These are phyloP conservation scores for Corythornis cristatus DNA, from an alignment of 2,113 vertebrate species.

Conservation along the genomic window DNA sequence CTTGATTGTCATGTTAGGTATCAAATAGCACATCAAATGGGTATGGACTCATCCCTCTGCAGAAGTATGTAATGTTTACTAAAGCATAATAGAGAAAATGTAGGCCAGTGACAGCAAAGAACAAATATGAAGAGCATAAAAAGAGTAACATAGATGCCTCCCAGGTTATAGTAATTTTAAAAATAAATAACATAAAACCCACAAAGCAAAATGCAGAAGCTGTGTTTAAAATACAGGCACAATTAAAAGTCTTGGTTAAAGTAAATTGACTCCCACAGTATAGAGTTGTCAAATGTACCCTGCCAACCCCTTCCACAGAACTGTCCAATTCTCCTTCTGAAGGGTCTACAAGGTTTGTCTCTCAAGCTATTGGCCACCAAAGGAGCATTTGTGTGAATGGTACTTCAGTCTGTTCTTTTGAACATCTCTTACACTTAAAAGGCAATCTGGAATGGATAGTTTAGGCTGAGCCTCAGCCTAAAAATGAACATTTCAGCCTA, in stretches of 20 bases:
- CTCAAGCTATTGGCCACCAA: not conserved
- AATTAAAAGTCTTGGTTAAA: not conserved
- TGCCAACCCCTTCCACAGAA: not conserved
- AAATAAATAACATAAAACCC: not conserved
- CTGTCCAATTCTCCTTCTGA: not conserved
- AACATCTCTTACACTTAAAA: not conserved
- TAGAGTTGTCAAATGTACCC: accelerated
- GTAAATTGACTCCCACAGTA: not conserved
- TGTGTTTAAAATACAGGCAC: not conserved
- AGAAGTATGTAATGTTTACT: not conserved
- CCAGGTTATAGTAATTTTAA: not conserved
- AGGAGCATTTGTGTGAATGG: not conserved
- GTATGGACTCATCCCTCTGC: not conserved
- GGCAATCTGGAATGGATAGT: not conserved
- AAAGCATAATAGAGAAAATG: not conserved
- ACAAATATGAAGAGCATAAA: not conserved
- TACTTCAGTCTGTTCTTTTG: not conserved
- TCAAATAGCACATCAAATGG: not conserved
- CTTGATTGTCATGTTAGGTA: not conserved
- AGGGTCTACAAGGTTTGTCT: not conserved
- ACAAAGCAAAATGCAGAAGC: not conserved
- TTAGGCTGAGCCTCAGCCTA: not conserved
- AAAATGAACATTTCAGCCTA: not conserved
- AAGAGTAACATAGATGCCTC: not conserved
- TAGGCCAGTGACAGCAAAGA: not conserved